Evolutionary conservation across 2,113 vertebrate genomes (phyloP).

Genomic region (Tupaia chinensis): DNA sequence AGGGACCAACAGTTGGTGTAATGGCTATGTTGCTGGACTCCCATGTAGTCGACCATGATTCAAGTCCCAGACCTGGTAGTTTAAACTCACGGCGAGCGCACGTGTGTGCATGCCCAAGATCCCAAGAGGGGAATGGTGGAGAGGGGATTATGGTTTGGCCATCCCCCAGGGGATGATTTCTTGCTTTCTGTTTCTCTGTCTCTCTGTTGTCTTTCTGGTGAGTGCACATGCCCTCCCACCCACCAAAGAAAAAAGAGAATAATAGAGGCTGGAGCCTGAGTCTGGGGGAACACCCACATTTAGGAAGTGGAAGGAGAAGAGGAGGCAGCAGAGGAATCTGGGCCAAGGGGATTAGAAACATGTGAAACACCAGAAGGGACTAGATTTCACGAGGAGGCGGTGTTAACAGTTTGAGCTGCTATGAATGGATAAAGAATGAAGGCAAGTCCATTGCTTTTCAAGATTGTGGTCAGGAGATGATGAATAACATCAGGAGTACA

Average conservation of each 20-base stretch:
- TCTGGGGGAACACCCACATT: not conserved
- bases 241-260: not conserved
- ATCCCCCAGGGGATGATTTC: too few relatives aligned
- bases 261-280: not conserved
- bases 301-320: not conserved
- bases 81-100: too few relatives aligned
- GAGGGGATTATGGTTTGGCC: too few relatives aligned
- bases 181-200: too few relatives aligned
- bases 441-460: not conserved
- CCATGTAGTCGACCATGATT: too few relatives aligned
- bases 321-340: not conserved
- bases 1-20: not conserved
- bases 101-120: too few relatives aligned
- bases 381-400: not conserved
- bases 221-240: too few relatives aligned
- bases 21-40: too few relatives aligned
- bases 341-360: slow-evolving; percentile 67
- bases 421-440: slow-evolving; percentile 47
- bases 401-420: not conserved
- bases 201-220: too few relatives aligned
- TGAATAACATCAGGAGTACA: not conserved
- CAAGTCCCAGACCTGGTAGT: too few relatives aligned
- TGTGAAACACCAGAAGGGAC: not conserved
- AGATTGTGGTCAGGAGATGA: not conserved
- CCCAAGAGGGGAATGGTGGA: too few relatives aligned